These are phyloP conservation scores for Holothuria scabra DNA, from an alignment of 53 echinoderm and acorn worm genomes.

Conservation along the genomic window DNA sequence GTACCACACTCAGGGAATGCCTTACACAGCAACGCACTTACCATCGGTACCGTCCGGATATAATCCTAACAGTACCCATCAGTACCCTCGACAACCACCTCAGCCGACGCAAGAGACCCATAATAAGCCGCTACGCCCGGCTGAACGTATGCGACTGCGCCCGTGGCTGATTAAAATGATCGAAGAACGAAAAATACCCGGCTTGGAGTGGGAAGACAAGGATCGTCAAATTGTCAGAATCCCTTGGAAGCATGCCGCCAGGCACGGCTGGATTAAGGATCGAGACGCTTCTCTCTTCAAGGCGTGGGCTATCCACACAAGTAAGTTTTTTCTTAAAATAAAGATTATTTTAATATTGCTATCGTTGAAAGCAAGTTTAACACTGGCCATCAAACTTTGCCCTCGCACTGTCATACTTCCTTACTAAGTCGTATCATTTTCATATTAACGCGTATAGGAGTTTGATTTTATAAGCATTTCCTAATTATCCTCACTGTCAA, in stretches of 20 bases:
- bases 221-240: conserved; percentile 82
- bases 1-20: neutral
- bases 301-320: conserved; percentile 97
- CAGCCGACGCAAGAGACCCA: conserved; percentile 1
- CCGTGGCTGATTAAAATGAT: conserved; percentile 92
- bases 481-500: no score
- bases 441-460: no score
- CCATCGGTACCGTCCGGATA: conserved; percentile 36
- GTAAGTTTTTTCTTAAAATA: conserved; percentile 64
- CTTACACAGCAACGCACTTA: conserved; percentile 2
- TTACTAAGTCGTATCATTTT: no score
- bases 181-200: conserved; percentile 67
- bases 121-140: conserved; percentile 53
- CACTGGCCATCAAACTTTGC: no score
- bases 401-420: no score
- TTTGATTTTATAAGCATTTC: no score
- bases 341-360: no score
- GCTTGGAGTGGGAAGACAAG: conserved; percentile 85
- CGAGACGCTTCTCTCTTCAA: conserved; percentile 89
- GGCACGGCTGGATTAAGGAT: conserved; percentile 89
- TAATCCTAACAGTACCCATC: conserved; percentile 45
- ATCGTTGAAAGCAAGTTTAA: no score
- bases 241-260: conserved; percentile 98
- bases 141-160: conserved; percentile 87
- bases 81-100: conserved; percentile 1